Evolutionary conservation across 2,113 vertebrate species (phyloP).

Genomic region (Coturnix japonica): DNA sequence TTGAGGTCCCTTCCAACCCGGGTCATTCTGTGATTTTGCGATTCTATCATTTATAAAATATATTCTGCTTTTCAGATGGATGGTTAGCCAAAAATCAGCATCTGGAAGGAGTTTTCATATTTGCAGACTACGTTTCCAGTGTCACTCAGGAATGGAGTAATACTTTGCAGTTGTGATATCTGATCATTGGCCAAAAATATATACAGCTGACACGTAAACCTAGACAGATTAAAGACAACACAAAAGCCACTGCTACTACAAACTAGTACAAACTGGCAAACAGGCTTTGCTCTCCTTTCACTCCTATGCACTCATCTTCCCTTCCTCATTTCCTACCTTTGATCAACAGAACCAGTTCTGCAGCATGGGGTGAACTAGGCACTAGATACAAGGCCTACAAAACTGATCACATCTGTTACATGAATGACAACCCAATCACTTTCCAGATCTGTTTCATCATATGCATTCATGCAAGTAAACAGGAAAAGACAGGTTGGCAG

Average conservation of each 20-base stretch:
- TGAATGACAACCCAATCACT: not conserved
- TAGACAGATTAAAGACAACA: not conserved
- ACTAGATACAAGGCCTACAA: not conserved
- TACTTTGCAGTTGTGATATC: not conserved
- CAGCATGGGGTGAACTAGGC: not conserved
- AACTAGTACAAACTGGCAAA: not conserved
- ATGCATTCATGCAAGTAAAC: not conserved
- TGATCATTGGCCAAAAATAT: not conserved
- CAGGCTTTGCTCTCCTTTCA: not conserved
- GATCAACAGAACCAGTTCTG: not conserved
- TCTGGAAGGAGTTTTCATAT: constrained; percentile 44
- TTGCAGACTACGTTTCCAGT: not conserved
- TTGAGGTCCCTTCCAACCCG: too few relatives aligned
- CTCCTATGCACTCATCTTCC: not conserved
- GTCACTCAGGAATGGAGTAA: constrained; percentile 31
- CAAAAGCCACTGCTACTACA: too few relatives aligned
- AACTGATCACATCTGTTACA: not conserved
- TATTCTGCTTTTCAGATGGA: constrained; percentile 23
- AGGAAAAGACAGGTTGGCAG: not conserved
- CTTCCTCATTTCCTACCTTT: not conserved
- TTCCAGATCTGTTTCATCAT: not conserved
- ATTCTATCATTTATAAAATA: constrained; percentile 22
- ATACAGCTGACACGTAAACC: not conserved
- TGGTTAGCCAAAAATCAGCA: constrained; percentile 23
- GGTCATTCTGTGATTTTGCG: too few relatives aligned